Conservation (phyloP, 1,140 invertebrate genomes). For the Bombus polaris region DNA sequence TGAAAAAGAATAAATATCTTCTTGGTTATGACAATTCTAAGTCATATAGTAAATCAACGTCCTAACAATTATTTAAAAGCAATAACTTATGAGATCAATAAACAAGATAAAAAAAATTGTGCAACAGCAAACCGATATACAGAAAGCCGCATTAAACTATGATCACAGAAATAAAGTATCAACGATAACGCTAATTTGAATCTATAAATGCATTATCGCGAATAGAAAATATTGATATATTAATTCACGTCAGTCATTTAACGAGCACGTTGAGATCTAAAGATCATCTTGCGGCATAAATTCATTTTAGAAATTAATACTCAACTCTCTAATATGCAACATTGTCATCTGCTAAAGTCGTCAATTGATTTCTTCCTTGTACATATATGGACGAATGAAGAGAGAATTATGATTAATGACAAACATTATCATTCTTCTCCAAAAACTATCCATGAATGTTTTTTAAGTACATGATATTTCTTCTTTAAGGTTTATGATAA, state of each 20-base stretch:
- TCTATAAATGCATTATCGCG: slow-evolving; percentile 29
- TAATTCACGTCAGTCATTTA: slow-evolving; percentile 22
- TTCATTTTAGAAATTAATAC: slow-evolving; percentile 10
- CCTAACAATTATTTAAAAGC: slow-evolving; percentile 29
- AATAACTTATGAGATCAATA: slow-evolving; percentile 57
- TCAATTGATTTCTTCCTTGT: slow-evolving; percentile 34
- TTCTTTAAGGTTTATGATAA: slow-evolving; percentile 18
- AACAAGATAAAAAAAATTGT: slow-evolving; percentile 50
- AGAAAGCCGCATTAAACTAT: slow-evolving; percentile 34
- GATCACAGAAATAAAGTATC: slow-evolving; percentile 33
- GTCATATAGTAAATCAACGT: slow-evolving; percentile 31
- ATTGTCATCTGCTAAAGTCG: slow-evolving; percentile 26
- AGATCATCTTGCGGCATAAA: slow-evolving; percentile 6
- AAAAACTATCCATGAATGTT: slow-evolving; percentile 31
- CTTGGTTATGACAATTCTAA: slow-evolving; percentile 12
- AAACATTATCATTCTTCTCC: slow-evolving; percentile 24
- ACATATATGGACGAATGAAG: slow-evolving; percentile 44
- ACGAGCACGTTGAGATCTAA: slow-evolving; percentile 19
- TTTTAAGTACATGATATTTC: slow-evolving; percentile 70
- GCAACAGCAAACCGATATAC: slow-evolving; percentile 7
- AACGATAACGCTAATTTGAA: slow-evolving; percentile 30
- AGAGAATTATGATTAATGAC: slow-evolving; percentile 38
- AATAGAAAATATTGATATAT: slow-evolving; percentile 35
- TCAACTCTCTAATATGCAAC: slow-evolving; percentile 32
- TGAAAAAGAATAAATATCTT: slow-evolving; percentile 50